Conservation (phyloP, 2,888 invertebrate species). For the Perithous albicinctus region DNA sequence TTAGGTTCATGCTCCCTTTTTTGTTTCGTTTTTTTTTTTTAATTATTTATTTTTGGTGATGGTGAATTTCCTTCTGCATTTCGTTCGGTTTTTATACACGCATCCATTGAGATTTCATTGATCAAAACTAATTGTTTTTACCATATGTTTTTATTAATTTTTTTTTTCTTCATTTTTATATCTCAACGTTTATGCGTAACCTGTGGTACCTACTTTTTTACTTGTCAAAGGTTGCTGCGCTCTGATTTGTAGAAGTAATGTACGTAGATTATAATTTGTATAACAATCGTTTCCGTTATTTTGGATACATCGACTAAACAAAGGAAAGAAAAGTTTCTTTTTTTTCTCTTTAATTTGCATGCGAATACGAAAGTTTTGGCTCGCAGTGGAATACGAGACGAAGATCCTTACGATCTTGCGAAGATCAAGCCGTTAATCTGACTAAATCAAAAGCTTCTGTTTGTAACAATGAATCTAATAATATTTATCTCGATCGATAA, state of each 20-base stretch:
- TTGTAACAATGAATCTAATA: constrained; percentile 51
- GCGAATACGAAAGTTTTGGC: constrained; percentile 17
- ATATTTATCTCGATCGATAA: constrained; percentile 20
- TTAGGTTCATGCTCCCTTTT: constrained; percentile 44
- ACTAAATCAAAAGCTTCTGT: constrained; percentile 45
- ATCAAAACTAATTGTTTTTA: constrained; percentile 37
- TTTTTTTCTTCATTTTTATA: constrained; percentile 46
- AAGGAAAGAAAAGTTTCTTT: constrained; percentile 46
- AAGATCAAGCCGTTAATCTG: constrained; percentile 33
- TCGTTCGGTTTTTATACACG: constrained; percentile 52
- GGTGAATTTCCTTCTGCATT: constrained; percentile 75
- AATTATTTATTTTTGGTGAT: constrained; percentile 77
- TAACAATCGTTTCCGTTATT: constrained; percentile 58
- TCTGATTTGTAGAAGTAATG: constrained; percentile 77
- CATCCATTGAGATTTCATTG: constrained; percentile 56
- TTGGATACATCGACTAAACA: constrained; percentile 30
- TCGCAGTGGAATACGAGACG: constrained; percentile 13
- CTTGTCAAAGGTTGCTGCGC: constrained; percentile 84
- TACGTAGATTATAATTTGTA: constrained; percentile 65
- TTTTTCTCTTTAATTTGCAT: constrained; percentile 51
- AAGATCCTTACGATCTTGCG: constrained; percentile 9
- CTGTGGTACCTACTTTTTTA: constrained; percentile 83
- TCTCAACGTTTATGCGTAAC: constrained; percentile 64
- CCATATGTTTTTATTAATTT: constrained; percentile 22
- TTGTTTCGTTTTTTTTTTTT: constrained; percentile 18